Evolutionary conservation across 2,797 vertebrate genomes (phyloP), one percentile per base, ranked within the genome.

Genomic region (Ispidina lecontei): DNA sequence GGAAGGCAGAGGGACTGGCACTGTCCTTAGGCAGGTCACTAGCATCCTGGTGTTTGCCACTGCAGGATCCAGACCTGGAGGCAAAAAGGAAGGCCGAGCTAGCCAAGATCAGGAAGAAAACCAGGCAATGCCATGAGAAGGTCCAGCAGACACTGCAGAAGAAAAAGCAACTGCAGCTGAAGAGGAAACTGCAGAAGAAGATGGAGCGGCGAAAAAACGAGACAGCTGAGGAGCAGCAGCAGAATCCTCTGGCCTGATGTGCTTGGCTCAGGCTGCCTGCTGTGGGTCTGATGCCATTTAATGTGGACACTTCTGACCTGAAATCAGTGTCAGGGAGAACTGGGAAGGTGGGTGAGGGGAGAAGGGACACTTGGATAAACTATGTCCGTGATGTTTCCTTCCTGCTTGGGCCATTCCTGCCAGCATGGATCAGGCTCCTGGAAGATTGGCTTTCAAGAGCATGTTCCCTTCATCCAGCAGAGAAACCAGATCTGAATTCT

Each of bases 21-120:
- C 16, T 33, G 46, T 28, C 29, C 47, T 14, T 4, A 1, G 15
- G 26, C 4, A 1, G 9, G 33, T 59, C 63, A 22, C 62, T 28
- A 1, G 1, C 7, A 17, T 31, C n/a, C 71, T 28, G 74, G 20
- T 4, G 0, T 46, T 52, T 25, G 56, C 16, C 16, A 1, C 69
- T 23, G 33, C 96, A 99, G 99, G 99, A 99, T 92, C 99, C 99
- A 0, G 99, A 99, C 23, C 82, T 99, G 92, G 98, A 99, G 96
- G 98, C 98, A 11, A 98, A 98, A 73, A 98, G 98, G 90, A 99
- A 96, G 63, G 98, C 98, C 0, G 99, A 99, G 92, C 97, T 99
- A 74, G 98, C 98, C 91, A 99, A 98, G 97, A 98, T 99, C 93
- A 97, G 62, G 96, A 98, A 90, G 72, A 97, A 98, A 56, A 99